phyloP scores from a whole-genome alignment of 2,113 vertebrate species.

The Sakesphorus luctuosus region DNA sequence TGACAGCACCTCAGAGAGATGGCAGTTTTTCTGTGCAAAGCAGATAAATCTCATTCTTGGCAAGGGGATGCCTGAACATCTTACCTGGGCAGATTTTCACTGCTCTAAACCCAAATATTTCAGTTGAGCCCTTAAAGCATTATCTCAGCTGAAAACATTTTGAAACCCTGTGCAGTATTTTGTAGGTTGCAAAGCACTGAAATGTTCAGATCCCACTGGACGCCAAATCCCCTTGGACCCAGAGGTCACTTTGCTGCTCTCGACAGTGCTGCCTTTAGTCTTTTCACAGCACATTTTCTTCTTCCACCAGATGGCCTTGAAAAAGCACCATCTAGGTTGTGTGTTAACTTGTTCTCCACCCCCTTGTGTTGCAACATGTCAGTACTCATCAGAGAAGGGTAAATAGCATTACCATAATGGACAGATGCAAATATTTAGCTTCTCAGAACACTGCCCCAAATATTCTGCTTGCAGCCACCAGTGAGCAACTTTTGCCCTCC shows the following conservation, averaged over 20 bases:
- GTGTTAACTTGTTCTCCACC: background rate
- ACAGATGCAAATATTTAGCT: conserved; percentile 67
- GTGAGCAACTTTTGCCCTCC: background rate
- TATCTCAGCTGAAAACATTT: background rate
- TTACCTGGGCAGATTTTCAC: background rate
- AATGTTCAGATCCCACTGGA: background rate
- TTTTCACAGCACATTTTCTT: background rate
- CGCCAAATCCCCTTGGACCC: background rate
- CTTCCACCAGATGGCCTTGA: background rate
- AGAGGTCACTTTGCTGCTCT: background rate
- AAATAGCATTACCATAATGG: conserved; percentile 39
- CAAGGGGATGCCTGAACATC: background rate
- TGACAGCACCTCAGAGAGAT: background rate
- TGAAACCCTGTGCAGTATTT: background rate
- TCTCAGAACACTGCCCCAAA: conserved; percentile 5
- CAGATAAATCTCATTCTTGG: background rate
- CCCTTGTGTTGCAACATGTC: background rate
- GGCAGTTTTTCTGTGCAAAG: background rate
- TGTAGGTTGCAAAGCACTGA: background rate
- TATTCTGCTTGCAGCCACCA: background rate
- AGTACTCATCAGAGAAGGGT: conserved; percentile 35
- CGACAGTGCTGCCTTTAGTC: background rate
- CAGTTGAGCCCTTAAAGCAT: background rate
- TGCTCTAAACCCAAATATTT: background rate
- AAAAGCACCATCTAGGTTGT: background rate